Conservation (phyloP, 2,113 vertebrate species). For the Cacatua alba region DNA sequence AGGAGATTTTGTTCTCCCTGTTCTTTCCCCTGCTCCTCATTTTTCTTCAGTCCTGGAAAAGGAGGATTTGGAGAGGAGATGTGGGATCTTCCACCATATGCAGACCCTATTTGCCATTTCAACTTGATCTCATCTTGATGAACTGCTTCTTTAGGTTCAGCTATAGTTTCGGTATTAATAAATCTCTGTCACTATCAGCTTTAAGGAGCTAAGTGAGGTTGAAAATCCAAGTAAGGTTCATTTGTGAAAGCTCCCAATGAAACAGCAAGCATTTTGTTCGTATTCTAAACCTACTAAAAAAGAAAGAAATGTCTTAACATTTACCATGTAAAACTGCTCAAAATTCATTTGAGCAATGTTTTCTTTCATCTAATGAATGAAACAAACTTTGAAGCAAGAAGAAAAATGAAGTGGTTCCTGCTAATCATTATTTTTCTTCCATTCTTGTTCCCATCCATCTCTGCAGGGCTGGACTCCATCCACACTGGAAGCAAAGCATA, state of each 20-base stretch:
- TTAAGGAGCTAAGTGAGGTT: background rate
- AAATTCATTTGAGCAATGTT: background rate
- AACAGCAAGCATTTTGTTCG: background rate
- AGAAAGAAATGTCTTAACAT: background rate
- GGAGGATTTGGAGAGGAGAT: background rate
- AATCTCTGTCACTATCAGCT: background rate
- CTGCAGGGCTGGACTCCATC: background rate
- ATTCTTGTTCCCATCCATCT: background rate
- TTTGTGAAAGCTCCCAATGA: background rate
- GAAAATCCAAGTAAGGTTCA: background rate
- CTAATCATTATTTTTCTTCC: background rate
- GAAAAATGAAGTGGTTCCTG: background rate
- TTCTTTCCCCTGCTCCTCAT: background rate
- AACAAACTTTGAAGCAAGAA: background rate
- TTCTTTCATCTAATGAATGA: background rate
- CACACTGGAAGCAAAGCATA: background rate
- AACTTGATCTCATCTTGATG: background rate
- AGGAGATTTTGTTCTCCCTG: background rate
- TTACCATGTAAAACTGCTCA: background rate
- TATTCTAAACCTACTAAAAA: background rate
- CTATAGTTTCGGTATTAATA: background rate
- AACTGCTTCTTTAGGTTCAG: background rate
- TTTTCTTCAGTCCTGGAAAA: background rate
- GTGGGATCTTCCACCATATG: background rate
- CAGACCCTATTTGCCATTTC: background rate